Evolutionary conservation across 2,888 invertebrate genomes (phyloP).

Genomic region (Phania funesta): DNA sequence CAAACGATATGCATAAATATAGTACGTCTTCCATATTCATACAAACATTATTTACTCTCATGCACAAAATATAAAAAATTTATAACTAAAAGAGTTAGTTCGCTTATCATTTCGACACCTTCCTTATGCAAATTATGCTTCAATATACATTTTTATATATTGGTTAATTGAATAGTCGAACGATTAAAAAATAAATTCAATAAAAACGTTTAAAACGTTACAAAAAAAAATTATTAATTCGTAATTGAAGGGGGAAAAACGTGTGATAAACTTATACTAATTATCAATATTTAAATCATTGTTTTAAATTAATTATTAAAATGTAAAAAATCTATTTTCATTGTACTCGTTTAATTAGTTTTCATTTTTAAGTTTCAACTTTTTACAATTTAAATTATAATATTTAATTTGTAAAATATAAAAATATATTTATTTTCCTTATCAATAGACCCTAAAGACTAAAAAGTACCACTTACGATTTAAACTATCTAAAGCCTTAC

Average conservation of each 20-base stretch:
- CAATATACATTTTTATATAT: no score
- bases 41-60: no score
- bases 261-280: constrained; percentile 16
- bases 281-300: constrained; percentile 22
- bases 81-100: no score
- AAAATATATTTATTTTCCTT: constrained; percentile 37
- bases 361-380: constrained; percentile 7
- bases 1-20: no score
- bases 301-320: constrained; percentile 15
- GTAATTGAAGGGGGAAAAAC: background rate
- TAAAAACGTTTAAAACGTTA: constrained; percentile 33
- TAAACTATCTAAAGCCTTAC: constrained; percentile 61
- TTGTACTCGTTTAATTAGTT: constrained; percentile 46
- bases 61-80: no score
- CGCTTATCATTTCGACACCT: no score
- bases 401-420: constrained; percentile 40
- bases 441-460: constrained; percentile 25
- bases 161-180: no score
- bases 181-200: background rate
- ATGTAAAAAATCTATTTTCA: constrained; percentile 6
- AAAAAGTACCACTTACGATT: constrained; percentile 47
- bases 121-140: no score
- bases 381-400: constrained; percentile 12
- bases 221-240: background rate
- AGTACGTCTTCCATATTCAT: no score